Evolutionary conservation across 2,888 invertebrate genomes (phyloP).

Genomic region (Dysmachus trigonus): DNA sequence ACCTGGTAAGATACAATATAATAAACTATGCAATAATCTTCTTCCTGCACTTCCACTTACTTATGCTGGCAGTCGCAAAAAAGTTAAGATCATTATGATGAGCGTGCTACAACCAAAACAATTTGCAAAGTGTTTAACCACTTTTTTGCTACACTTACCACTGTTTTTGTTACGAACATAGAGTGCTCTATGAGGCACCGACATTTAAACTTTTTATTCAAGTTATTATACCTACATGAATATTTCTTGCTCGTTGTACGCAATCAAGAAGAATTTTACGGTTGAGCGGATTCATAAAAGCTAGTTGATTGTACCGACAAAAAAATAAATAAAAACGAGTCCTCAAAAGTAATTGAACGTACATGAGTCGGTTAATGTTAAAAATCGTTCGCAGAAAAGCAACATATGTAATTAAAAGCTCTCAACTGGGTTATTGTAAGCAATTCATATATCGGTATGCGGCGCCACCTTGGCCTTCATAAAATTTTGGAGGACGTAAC

Average conservation of each 20-base stretch:
- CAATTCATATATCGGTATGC: background rate
- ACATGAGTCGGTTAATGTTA: background rate
- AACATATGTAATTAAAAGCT: background rate
- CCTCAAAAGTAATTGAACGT: background rate
- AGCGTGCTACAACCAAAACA: background rate
- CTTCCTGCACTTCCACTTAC: background rate
- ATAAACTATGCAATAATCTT: background rate
- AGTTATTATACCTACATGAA: background rate
- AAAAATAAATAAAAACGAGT: background rate
- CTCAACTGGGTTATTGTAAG: background rate
- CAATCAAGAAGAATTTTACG: background rate
- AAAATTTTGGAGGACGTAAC: background rate
- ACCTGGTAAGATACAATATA: slow-evolving; percentile 56
- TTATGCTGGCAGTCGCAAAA: background rate
- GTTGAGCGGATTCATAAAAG: background rate
- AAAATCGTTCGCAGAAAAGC: background rate
- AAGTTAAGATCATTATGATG: background rate
- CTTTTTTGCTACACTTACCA: background rate
- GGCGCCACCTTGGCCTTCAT: background rate
- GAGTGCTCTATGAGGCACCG: background rate
- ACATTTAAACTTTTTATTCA: background rate
- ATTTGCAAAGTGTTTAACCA: background rate
- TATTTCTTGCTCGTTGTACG: background rate
- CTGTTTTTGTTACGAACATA: background rate
- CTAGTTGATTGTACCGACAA: background rate